Evolutionary conservation across 2,797 vertebrate species (phyloP).

Genomic region (Gymnothorax javanicus): DNA sequence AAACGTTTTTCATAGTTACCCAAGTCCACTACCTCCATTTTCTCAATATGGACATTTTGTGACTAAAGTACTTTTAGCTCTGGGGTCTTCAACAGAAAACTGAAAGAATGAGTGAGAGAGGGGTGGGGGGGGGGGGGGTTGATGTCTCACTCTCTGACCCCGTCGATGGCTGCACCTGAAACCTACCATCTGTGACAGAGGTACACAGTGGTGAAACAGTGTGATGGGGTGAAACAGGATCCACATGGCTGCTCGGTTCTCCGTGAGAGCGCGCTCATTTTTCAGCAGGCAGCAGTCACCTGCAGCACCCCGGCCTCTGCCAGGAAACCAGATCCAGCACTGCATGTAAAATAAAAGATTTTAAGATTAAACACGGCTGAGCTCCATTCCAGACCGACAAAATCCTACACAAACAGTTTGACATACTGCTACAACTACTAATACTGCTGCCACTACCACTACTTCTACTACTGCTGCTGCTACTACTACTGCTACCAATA

Average conservation of each 20-base stretch:
- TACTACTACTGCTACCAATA: too few species aligned
- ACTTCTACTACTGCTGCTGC: too few species aligned
- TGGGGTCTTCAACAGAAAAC: background rate
- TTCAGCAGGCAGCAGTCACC: conserved; percentile 47
- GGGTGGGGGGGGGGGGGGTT: conserved; percentile 22
- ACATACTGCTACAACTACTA: too few species aligned
- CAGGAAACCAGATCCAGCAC: background rate
- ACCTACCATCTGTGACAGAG: conserved; percentile 52
- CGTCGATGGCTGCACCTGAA: conserved; percentile 47
- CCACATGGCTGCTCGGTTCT: conserved; percentile 38
- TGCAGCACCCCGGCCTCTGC: conserved; percentile 40
- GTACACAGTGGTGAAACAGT: conserved; percentile 22
- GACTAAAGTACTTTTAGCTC: too few species aligned
- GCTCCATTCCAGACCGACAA: background rate
- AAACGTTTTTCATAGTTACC: too few species aligned
- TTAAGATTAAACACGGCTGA: background rate
- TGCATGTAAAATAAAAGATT: background rate
- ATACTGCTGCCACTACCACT: too few species aligned
- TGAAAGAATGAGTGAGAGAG: conserved; percentile 8
- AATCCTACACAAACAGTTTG: background rate
- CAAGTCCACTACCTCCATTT: too few species aligned
- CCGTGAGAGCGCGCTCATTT: conserved; percentile 36
- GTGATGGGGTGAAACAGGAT: conserved; percentile 29
- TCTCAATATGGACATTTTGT: too few species aligned
- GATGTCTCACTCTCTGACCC: conserved; percentile 8